Percentiles rank a stretch among this genome's conserved stretches.
Evolutionary conservation across 2,888 invertebrate genomes (phyloP).

Genomic region (Lasioglossum figueresi): DNA sequence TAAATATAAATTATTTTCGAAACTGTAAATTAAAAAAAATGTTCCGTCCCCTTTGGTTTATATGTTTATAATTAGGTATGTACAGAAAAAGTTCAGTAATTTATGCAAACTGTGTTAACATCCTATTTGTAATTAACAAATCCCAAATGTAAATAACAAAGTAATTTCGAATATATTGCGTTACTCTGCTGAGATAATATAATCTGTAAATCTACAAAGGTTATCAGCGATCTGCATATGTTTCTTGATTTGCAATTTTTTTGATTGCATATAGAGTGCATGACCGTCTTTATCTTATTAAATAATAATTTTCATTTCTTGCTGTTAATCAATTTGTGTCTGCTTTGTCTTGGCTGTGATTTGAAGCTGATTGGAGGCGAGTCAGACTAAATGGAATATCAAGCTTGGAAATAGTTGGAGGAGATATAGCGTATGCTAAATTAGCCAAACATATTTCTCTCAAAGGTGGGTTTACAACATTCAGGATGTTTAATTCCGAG

Average conservation of each 20-base stretch:
- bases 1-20: background rate
- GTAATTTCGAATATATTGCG: background rate
- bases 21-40: background rate
- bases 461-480: slow-evolving; percentile 77
- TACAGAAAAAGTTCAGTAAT: slow-evolving; percentile 5
- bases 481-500: slow-evolving; percentile 11
- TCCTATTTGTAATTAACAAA: background rate
- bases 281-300: slow-evolving; percentile 59
- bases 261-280: slow-evolving; percentile 35
- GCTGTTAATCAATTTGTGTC: slow-evolving; percentile 77
- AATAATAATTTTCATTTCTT: slow-evolving; percentile 73
- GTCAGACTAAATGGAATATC: slow-evolving; percentile 76
- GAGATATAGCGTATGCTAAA: slow-evolving; percentile 76
- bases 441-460: slow-evolving; percentile 56
- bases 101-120: background rate
- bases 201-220: slow-evolving; percentile 11
- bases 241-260: slow-evolving; percentile 51
- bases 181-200: slow-evolving; percentile 1
- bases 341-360: slow-evolving; percentile 77
- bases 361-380: slow-evolving; percentile 81
- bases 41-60: background rate
- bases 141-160: background rate
- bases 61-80: background rate
- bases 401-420: slow-evolving; percentile 72
- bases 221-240: slow-evolving; percentile 48